Conservation (phyloP, 2,113 vertebrate genomes). For the Pristiophorus japonicus region DNA sequence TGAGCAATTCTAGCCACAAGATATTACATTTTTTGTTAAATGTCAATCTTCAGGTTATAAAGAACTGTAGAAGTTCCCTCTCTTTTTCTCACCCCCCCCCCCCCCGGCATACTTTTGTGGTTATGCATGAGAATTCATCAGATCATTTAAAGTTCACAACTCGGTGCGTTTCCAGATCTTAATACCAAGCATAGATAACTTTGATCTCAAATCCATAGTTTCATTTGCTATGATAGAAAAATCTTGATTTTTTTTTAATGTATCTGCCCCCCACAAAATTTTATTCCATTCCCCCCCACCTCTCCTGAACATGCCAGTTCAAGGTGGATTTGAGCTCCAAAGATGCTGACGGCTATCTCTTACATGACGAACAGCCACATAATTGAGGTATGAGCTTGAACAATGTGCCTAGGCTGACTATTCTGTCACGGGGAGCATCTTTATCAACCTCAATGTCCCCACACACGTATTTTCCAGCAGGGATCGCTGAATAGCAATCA, state of each 20-base stretch:
- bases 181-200: not conserved
- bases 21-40: not conserved
- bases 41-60: not conserved
- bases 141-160: not conserved
- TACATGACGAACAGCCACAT: too few species aligned
- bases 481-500: not conserved
- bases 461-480: too few species aligned
- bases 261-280: not conserved
- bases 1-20: not conserved
- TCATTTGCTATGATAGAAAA: not conserved
- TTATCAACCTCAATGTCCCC: not conserved
- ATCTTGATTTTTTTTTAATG: not conserved
- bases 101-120: not conserved
- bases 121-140: not conserved
- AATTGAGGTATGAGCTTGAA: constrained; percentile 6
- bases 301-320: not conserved
- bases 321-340: not conserved
- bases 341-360: not conserved
- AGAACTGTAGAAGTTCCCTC: not conserved
- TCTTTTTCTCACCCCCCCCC: too few species aligned
- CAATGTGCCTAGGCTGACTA: not conserved
- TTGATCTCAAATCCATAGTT: not conserved
- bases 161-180: not conserved
- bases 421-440: not conserved
- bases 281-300: constrained; percentile 1